Evolutionary conservation across 2,888 invertebrate species (phyloP).

Genomic region (Meghimatium bilineatum): DNA sequence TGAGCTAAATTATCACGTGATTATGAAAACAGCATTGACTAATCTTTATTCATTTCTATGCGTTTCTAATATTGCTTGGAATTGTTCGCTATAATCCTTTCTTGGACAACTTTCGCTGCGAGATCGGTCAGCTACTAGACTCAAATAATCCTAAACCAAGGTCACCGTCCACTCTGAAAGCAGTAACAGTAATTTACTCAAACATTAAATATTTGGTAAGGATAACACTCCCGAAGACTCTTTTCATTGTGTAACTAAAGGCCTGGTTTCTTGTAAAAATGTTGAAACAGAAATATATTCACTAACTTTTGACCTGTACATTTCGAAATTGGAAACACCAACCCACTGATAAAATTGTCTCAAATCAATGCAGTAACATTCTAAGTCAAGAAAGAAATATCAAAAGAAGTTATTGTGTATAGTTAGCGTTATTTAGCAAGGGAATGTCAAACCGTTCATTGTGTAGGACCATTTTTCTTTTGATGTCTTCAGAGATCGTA

Average conservation of each 20-base stretch:
- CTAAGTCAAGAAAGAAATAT: background rate
- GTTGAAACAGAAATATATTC: background rate
- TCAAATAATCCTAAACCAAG: background rate
- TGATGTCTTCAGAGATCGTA: slow-evolving; percentile 2
- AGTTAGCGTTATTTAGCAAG: background rate
- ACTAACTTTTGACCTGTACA: background rate
- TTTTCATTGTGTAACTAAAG: slow-evolving; percentile 6
- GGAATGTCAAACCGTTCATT: background rate
- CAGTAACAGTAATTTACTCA: background rate
- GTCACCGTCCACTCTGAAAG: background rate
- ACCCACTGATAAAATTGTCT: slow-evolving; percentile 10
- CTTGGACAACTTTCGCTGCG: background rate
- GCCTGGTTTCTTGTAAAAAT: background rate
- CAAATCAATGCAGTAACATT: background rate
- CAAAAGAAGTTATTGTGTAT: background rate
- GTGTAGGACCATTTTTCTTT: slow-evolving; percentile 9
- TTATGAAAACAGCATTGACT: background rate
- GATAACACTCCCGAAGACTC: background rate
- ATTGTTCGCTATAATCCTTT: background rate
- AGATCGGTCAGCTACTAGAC: background rate
- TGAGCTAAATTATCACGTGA: background rate
- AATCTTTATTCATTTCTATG: too few relatives aligned
- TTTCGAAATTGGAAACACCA: slow-evolving; percentile 5
- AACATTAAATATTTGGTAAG: slow-evolving; percentile 35
- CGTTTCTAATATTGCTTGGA: background rate